phyloP scores from a whole-genome alignment of 2,797 vertebrate species.

The Poecilia velifera region DNA sequence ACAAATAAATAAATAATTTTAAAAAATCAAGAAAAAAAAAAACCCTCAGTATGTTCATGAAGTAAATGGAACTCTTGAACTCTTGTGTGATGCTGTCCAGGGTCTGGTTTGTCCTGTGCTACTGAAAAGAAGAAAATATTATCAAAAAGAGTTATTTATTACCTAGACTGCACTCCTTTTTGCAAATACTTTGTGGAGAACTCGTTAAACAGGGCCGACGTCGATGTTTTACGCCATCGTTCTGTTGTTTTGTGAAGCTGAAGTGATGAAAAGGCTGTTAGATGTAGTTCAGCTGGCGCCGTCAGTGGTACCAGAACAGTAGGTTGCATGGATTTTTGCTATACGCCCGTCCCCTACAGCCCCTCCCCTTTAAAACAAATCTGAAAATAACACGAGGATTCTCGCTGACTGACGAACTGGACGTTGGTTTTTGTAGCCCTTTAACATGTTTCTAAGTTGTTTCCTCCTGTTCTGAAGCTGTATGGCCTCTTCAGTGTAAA shows the following conservation, averaged over 20 bases:
- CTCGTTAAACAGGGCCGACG: conserved; percentile 49
- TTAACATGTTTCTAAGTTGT: conserved; percentile 53
- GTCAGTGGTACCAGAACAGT: conserved; percentile 44
- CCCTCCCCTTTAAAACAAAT: conserved; percentile 18
- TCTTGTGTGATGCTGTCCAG: conserved; percentile 80
- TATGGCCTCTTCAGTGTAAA: conserved; percentile 76
- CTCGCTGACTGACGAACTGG: conserved; percentile 35
- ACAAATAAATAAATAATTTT: not conserved
- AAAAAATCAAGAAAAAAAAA: not conserved
- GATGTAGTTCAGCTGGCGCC: conserved; percentile 45
- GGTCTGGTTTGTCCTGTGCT: conserved; percentile 80
- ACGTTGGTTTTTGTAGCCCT: conserved; percentile 61
- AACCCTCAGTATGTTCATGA: conserved; percentile 71
- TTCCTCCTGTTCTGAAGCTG: conserved; percentile 66
- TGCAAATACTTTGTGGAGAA: conserved; percentile 66
- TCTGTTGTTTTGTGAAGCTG: conserved; percentile 49
- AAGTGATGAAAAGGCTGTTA: conserved; percentile 48
- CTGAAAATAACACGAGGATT: not conserved
- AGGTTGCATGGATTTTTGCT: conserved; percentile 65
- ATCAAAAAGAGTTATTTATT: conserved; percentile 58
- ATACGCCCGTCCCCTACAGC: conserved; percentile 13
- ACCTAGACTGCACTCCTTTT: conserved; percentile 65
- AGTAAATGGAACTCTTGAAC: conserved; percentile 78
- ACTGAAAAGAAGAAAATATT: conserved; percentile 54
- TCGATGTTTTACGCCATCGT: conserved; percentile 44